These are phyloP conservation scores for Drosophila murphyi DNA, from an alignment of 1,140 invertebrate genomes.

Conservation along the genomic window DNA sequence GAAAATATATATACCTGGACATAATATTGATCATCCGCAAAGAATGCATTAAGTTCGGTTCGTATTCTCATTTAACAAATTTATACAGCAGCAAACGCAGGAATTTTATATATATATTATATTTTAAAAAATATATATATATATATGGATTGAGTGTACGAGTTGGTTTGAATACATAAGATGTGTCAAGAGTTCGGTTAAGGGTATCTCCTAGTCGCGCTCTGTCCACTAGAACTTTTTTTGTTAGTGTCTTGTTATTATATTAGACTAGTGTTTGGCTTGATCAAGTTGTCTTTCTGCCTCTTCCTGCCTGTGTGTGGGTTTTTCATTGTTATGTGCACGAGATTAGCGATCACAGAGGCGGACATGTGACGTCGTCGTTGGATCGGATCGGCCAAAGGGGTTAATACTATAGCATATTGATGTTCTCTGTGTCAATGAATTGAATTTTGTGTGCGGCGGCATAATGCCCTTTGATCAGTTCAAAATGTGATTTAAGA, in stretches of 20 bases:
- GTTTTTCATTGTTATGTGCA: slow-evolving; percentile 44
- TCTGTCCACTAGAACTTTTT: no score
- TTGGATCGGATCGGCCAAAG: slow-evolving; percentile 13
- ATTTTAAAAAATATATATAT: no score
- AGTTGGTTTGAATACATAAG: no score
- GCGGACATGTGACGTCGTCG: slow-evolving; percentile 52
- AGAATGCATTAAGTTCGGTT: no score
- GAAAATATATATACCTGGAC: no score
- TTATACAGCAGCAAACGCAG: no score
- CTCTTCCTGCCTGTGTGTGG: slow-evolving; percentile 9
- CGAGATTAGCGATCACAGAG: slow-evolving; percentile 53
- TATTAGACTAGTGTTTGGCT: slow-evolving; percentile 19
- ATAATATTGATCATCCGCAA: no score
- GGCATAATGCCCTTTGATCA: slow-evolving; percentile 41
- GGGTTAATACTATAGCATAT: slow-evolving; percentile 17
- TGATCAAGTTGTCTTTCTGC: slow-evolving; percentile 66
- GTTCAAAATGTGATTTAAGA: slow-evolving; percentile 62
- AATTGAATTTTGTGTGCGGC: not conserved
- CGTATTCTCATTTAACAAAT: no score
- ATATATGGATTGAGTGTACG: no score
- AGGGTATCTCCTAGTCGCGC: no score
- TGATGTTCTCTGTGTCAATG: slow-evolving; percentile 2
- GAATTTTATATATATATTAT: no score
- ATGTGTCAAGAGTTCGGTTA: no score
- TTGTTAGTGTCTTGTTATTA: slow-evolving; percentile 15